Evolutionary conservation across 2,797 vertebrate genomes (phyloP).

Genomic region (Chromis chromis): DNA sequence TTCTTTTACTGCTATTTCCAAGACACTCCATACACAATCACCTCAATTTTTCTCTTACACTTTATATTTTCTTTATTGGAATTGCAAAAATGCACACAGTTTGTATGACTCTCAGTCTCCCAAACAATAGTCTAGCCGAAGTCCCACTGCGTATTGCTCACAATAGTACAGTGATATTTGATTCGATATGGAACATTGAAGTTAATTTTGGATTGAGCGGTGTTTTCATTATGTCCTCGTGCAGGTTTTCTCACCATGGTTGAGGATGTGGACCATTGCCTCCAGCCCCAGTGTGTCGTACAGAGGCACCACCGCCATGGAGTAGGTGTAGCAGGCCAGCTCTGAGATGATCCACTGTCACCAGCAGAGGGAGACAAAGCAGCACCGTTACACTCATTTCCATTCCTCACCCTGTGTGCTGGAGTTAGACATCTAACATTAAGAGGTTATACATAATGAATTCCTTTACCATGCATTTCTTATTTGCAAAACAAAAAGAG

Average conservation of each 20-base stretch:
- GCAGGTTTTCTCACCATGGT: constrained; percentile 78
- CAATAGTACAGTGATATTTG: neutral
- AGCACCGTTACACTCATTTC: constrained; percentile 33
- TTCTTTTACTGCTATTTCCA: neutral
- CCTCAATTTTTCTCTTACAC: neutral
- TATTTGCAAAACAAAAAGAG: constrained; percentile 31
- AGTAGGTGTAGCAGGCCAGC: constrained; percentile 87
- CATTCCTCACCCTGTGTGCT: neutral
- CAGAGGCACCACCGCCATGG: constrained; percentile 86
- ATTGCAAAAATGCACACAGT: neutral
- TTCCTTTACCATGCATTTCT: constrained; percentile 11
- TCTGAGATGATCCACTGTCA: constrained; percentile 86
- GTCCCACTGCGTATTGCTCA: too few species aligned
- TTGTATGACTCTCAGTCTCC: neutral
- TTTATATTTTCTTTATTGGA: neutral
- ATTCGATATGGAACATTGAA: neutral
- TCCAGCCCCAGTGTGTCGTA: constrained; percentile 86
- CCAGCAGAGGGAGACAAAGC: constrained; percentile 85
- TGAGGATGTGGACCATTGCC: constrained; percentile 86
- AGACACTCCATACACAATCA: neutral
- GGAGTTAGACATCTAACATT: neutral
- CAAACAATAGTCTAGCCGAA: too few species aligned
- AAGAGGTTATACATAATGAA: neutral
- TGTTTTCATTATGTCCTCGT: neutral
- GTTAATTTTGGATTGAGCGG: neutral